Evolutionary conservation across 2,888 invertebrate species (phyloP).

Genomic region (Spialia ferax): DNA sequence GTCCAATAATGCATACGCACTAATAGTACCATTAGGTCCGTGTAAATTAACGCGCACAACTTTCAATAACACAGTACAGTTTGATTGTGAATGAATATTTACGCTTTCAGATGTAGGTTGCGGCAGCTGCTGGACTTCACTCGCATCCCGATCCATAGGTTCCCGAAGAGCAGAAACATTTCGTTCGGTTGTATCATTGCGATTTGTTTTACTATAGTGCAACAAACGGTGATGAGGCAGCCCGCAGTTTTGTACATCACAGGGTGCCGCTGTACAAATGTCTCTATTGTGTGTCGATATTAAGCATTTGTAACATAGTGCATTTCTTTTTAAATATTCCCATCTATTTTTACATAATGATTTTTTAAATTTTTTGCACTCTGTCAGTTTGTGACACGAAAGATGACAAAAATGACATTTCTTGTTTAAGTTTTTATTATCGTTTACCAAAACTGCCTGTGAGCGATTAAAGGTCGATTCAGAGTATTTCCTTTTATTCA

Average conservation of each 20-base stretch:
- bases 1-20: background rate
- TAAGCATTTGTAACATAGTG: slow-evolving; percentile 7
- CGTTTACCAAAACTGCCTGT: background rate
- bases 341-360: background rate
- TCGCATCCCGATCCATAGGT: background rate
- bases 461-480: background rate
- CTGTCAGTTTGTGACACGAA: background rate
- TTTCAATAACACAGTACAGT: slow-evolving; percentile 16
- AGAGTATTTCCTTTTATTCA: background rate
- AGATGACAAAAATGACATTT: slow-evolving; percentile 7
- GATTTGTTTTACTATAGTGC: slow-evolving; percentile 2
- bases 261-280: slow-evolving; percentile 1
- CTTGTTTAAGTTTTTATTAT: background rate
- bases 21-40: slow-evolving; percentile 13
- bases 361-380: background rate
- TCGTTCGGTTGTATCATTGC: background rate
- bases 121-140: background rate
- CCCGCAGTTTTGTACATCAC: slow-evolving; percentile 3
- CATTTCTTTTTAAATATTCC: background rate
- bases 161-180: background rate
- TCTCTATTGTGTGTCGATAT: background rate
- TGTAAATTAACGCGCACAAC: slow-evolving; percentile 11
- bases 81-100: background rate
- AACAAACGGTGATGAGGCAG: slow-evolving; percentile 3
- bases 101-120: background rate